Conservation (phyloP, 2,797 vertebrate genomes). For the Fratercula arctica region DNA sequence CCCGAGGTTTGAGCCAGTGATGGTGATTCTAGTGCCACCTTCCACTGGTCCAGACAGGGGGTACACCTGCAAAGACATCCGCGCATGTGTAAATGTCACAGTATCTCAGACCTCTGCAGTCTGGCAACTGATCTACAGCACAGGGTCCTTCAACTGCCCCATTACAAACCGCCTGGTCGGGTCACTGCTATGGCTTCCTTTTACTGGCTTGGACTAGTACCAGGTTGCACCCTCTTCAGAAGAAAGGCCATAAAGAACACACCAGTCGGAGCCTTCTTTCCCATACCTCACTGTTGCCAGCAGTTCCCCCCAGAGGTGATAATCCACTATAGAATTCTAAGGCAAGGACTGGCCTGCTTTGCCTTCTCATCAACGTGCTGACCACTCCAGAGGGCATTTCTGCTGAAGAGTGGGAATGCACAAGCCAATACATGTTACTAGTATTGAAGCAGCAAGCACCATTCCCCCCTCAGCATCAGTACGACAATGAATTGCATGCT, state of each 20-base stretch:
- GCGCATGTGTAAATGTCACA: constrained; percentile 38
- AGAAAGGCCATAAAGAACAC: background rate
- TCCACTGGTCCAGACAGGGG: constrained; percentile 91
- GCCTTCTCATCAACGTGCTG: constrained; percentile 18
- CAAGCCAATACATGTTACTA: constrained; percentile 36
- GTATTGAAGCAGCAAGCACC: constrained; percentile 59
- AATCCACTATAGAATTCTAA: background rate
- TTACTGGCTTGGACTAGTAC: background rate
- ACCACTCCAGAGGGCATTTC: background rate
- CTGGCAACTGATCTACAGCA: background rate
- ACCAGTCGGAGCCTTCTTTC: background rate
- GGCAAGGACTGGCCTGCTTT: background rate
- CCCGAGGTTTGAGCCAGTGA: constrained; percentile 95
- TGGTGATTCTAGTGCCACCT: constrained; percentile 90
- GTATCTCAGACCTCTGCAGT: constrained; percentile 31
- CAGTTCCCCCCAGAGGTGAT: background rate
- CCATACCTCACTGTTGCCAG: background rate
- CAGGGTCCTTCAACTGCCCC: background rate
- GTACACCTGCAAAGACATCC: constrained; percentile 84
- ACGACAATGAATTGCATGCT: constrained; percentile 47
- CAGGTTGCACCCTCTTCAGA: background rate
- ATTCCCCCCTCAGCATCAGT: constrained; percentile 53
- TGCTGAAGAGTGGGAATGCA: constrained; percentile 40
- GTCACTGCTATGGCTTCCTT: background rate
- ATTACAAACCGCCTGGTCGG: background rate